Evolutionary conservation across 2,888 invertebrate species (phyloP), one percentile per base, ranked within the genome.

Genomic region (Acholoe squamosa): DNA sequence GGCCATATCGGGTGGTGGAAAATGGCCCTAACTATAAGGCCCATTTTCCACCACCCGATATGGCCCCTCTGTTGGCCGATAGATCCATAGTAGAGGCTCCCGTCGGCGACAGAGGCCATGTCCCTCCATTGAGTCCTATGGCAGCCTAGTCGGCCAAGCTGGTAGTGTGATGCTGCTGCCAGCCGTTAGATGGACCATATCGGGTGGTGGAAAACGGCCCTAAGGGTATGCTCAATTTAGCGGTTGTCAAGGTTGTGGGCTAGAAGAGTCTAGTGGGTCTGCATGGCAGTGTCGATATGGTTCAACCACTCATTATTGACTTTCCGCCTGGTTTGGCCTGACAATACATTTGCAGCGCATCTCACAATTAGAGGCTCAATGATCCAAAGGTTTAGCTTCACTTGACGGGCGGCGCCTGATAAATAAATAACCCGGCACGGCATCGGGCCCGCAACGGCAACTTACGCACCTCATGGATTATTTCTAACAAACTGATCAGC

Each of bases 321-420:
- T 86, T 86, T 86, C 52, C 56, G 86, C 86, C 56, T 86, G 25
- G 54, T 54, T 86, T 16, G 86, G 86, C 54, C 54, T 54, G 86
- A 86, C 86, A 86, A 54, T 86, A 86, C 86, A 86, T 86, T 86
- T 56, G 54, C 52, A 28, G 86, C 86, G 54, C 86, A 86, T 86
- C 86, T 86, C 54, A 86, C 86, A 86, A 86, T 86, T 86, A 86
- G 86, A 86, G 56, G 54, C 86, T 25, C 54, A 86, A 86, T 86
- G 86, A 86, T 86, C 86, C 86, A 56, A 56, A 25, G 54, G 86
- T 25, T 54, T 54, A 54, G 86, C 86, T 56, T 31, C 86, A 51
- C 84, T 51, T 84, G 25, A 28, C 84, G 43, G 43, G 43, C 84
- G 61, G 51, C 84, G 84, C 19, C 34, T 84, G 84, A 84, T 84